Evolutionary conservation across 1,140 invertebrate species (phyloP).

Genomic region (Caenorhabditis brenneri): DNA sequence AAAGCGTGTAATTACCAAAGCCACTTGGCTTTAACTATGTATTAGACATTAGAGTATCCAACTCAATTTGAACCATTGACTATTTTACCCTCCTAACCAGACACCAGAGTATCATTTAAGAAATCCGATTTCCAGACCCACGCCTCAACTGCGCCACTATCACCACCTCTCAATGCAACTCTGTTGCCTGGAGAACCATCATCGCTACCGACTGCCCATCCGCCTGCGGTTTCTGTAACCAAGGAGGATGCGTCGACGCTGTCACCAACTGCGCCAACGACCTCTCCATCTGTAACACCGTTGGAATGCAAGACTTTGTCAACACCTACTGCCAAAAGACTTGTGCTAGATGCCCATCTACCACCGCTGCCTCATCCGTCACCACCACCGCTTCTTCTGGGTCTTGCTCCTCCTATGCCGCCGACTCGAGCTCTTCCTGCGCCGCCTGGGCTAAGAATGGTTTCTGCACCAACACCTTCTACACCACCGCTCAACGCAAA

Average conservation of each 20-base stretch:
- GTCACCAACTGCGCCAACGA: slow-evolving; percentile 37
- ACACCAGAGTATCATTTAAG: too few species aligned
- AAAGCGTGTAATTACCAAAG: too few species aligned
- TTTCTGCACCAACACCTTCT: slow-evolving; percentile 45
- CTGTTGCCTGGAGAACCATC: slow-evolving; percentile 15
- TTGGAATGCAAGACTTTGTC: slow-evolving; percentile 8
- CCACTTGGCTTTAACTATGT: too few species aligned
- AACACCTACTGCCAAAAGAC: not conserved
- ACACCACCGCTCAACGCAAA: slow-evolving; percentile 25
- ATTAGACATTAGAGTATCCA: too few species aligned
- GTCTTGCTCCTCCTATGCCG: not conserved
- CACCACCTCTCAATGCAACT: slow-evolving; percentile 13
- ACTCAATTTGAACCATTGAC: too few species aligned
- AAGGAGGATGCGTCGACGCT: slow-evolving; percentile 40
- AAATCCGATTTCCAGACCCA: slow-evolving; percentile 34
- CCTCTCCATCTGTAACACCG: slow-evolving; percentile 9
- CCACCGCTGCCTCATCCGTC: not conserved
- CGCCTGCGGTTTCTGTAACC: slow-evolving; percentile 26
- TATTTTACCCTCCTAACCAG: too few species aligned
- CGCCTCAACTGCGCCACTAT: slow-evolving; percentile 35
- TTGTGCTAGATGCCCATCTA: not conserved
- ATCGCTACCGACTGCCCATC: slow-evolving; percentile 37
- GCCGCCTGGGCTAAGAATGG: slow-evolving; percentile 37
- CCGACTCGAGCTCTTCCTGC: not conserved
- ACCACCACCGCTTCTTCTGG: not conserved